Percentiles rank a stretch among this genome's conserved stretches.
These are phyloP conservation scores for Pristionchus exspectatus DNA, from an alignment of 2,888 invertebrate genomes.

Conservation along the genomic window DNA sequence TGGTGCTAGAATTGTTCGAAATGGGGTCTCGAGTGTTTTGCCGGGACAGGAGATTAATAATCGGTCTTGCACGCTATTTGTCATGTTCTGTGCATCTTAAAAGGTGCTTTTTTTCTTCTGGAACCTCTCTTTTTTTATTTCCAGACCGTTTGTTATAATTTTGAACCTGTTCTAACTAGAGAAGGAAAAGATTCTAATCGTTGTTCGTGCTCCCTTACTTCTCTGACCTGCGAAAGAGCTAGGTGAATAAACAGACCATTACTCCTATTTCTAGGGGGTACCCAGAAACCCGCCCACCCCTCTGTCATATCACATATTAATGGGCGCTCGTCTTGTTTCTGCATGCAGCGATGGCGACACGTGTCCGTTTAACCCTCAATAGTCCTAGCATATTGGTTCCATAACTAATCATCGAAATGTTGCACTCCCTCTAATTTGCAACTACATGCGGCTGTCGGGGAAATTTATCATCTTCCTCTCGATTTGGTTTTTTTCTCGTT, in stretches of 20 bases:
- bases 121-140: not conserved
- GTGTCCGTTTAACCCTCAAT: not conserved
- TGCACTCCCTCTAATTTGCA: not conserved
- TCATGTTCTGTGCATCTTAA: not conserved
- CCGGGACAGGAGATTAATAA: not conserved
- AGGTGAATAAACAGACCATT: no score
- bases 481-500: no score
- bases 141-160: not conserved
- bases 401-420: no score
- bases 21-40: no score
- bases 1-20: not conserved
- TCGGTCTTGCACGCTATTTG: not conserved
- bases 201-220: no score
- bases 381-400: not conserved
- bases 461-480: no score
- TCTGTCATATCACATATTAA: slow-evolving; percentile 34
- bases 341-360: not conserved
- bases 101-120: not conserved
- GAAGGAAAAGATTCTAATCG: no score
- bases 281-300: not conserved
- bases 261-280: no score
- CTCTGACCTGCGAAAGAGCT: no score
- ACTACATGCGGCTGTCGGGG: no score
- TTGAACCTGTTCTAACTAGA: not conserved
- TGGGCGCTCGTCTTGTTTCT: not conserved